These are phyloP conservation scores for Brachionus asplanchnoidis DNA, from an alignment of 1,140 invertebrate species.

Conservation along the genomic window DNA sequence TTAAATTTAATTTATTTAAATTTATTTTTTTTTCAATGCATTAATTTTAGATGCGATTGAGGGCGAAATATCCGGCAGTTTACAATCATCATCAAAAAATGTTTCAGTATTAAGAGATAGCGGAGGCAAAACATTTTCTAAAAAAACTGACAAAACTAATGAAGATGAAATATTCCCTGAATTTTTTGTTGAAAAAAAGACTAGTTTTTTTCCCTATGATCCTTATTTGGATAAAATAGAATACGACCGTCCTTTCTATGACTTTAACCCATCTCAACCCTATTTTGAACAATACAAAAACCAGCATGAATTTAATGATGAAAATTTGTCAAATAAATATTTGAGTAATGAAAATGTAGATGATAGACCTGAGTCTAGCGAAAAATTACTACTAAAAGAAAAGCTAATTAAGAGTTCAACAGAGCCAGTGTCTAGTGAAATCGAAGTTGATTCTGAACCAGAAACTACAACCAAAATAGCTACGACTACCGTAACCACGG, in stretches of 20 bases:
- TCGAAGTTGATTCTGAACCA: not conserved
- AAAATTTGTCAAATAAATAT: not conserved
- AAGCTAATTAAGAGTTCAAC: not conserved
- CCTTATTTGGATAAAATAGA: not conserved
- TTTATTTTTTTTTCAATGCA: not conserved
- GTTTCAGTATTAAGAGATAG: not conserved
- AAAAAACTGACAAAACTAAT: not conserved
- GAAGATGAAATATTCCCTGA: not conserved
- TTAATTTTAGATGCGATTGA: not conserved
- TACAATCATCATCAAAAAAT: not conserved
- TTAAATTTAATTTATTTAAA: not conserved
- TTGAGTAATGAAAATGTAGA: not conserved
- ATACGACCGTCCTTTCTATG: not conserved
- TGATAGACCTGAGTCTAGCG: not conserved
- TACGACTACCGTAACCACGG: not conserved
- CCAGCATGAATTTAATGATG: not conserved
- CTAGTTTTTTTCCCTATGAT: not conserved
- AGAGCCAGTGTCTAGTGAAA: not conserved
- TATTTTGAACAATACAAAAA: not conserved
- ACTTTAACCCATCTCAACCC: not conserved
- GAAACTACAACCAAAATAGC: not conserved
- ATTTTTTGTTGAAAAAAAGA: not conserved
- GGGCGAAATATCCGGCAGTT: not conserved
- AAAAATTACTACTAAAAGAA: not conserved
- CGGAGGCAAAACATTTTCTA: not conserved